Evolutionary conservation across 2,797 vertebrate species (phyloP).

Genomic region (Otolemur crassicaudatus): DNA sequence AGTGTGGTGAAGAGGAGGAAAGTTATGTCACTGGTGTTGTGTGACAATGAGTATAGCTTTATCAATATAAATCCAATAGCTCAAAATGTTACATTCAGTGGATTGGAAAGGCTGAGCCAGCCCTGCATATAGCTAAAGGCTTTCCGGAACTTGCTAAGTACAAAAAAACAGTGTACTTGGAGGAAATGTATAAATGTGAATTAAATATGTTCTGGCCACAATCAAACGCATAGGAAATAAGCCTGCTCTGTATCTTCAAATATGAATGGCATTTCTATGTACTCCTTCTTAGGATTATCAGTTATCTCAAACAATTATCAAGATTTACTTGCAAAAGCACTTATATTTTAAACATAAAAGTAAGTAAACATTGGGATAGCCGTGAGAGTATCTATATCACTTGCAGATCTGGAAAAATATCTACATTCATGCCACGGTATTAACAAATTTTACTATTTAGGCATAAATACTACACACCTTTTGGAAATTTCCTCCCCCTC

Average conservation of each 20-base stretch:
- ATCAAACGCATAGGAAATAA: not conserved
- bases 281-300: not conserved
- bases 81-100: not conserved
- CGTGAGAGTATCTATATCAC: not conserved
- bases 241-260: not conserved
- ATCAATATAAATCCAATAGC: conserved; percentile 29
- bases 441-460: not conserved
- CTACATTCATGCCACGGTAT: not conserved
- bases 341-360: not conserved
- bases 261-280: not conserved
- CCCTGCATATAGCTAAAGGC: not conserved
- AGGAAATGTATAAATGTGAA: not conserved
- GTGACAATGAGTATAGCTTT: conserved; percentile 29
- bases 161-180: not conserved
- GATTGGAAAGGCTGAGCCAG: conserved; percentile 15
- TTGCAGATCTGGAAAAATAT: not conserved
- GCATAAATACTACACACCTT: not conserved
- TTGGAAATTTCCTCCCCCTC: rapidly evolving
- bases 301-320: not conserved
- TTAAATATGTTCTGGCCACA: conserved; percentile 1
- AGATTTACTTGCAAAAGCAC: not conserved
- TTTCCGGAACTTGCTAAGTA: not conserved
- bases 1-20: not conserved
- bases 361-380: not conserved
- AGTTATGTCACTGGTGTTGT: not conserved